These are phyloP conservation scores for Reinhardtius hippoglossoides DNA, from an alignment of 2,113 vertebrate species.

Conservation along the genomic window DNA sequence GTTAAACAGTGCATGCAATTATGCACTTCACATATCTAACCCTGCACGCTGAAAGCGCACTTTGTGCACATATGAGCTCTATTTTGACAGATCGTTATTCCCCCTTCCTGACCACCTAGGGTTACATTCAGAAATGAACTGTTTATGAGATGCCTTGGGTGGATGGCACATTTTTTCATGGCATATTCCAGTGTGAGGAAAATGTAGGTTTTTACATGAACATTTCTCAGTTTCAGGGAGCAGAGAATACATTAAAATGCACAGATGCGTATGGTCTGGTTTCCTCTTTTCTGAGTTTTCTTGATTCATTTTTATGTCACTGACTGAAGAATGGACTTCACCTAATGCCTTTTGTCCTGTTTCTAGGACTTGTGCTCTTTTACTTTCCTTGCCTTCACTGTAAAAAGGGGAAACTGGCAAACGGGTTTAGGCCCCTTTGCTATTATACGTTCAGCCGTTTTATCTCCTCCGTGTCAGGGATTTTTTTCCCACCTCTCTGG, in stretches of 20 bases:
- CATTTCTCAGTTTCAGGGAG: constrained; percentile 31
- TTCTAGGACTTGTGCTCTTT: constrained; percentile 4
- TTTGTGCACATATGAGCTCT: constrained; percentile 68
- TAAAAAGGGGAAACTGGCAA: background rate
- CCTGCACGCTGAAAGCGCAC: constrained; percentile 70
- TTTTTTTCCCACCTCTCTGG: constrained; percentile 7
- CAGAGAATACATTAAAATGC: constrained; percentile 26
- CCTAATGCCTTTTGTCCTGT: constrained; percentile 3
- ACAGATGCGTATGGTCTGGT: constrained; percentile 1
- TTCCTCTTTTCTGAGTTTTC: constrained; percentile 25
- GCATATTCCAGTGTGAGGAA: constrained; percentile 43
- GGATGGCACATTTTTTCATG: constrained; percentile 28
- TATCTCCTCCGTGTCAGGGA: constrained; percentile 12
- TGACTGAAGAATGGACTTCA: background rate
- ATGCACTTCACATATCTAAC: constrained; percentile 77
- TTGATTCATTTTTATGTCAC: background rate
- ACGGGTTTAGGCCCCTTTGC: constrained; percentile 1
- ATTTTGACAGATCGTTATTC: constrained; percentile 80
- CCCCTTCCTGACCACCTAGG: constrained; percentile 70
- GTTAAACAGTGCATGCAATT: constrained; percentile 82
- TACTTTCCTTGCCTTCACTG: constrained; percentile 1
- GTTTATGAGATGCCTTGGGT: constrained; percentile 70
- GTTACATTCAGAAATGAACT: constrained; percentile 62
- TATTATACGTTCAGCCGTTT: background rate
- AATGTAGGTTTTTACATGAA: constrained; percentile 32